These are phyloP conservation scores for Drosophila tropicalis DNA, from an alignment of 1,140 invertebrate species.

Conservation along the genomic window DNA sequence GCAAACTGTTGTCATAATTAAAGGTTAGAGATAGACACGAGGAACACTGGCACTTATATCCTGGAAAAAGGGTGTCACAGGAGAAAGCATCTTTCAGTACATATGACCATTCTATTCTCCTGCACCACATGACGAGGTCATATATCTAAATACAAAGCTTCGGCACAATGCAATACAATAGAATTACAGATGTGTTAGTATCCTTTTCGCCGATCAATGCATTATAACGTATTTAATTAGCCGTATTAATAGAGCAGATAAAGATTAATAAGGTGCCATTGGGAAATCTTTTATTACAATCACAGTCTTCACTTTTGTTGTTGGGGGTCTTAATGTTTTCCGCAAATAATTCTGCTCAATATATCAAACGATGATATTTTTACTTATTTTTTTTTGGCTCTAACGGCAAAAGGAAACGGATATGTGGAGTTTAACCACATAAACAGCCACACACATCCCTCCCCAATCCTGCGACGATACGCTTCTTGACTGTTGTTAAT, in stretches of 20 bases:
- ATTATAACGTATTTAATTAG: not conserved
- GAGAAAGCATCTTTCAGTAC: too few relatives aligned
- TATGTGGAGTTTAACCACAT: constrained; percentile 26
- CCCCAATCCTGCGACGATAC: not conserved
- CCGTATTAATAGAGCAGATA: not conserved
- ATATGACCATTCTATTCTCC: too few relatives aligned
- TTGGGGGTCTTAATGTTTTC: constrained; percentile 4
- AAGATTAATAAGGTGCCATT: not conserved
- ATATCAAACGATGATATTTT: not conserved
- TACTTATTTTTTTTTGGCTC: not conserved
- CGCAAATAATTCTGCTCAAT: constrained; percentile 24
- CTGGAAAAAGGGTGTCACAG: too few relatives aligned
- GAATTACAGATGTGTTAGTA: too few relatives aligned
- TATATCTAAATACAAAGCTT: too few relatives aligned
- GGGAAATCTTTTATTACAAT: constrained; percentile 9
- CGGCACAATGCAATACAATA: not conserved
- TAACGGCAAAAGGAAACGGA: constrained; percentile 28
- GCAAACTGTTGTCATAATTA: not conserved
- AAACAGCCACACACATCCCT: constrained; percentile 19
- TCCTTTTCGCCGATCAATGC: not conserved
- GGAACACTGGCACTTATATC: not conserved
- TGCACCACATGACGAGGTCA: too few relatives aligned
- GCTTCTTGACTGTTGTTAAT: constrained; percentile 14
- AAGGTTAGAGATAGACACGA: not conserved
- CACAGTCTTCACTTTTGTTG: not conserved